Percentiles rank a stretch among this genome's conserved stretches.
These are phyloP conservation scores for Rhyacophila brunnea DNA, from an alignment of 1,140 invertebrate genomes.

Conservation along the genomic window DNA sequence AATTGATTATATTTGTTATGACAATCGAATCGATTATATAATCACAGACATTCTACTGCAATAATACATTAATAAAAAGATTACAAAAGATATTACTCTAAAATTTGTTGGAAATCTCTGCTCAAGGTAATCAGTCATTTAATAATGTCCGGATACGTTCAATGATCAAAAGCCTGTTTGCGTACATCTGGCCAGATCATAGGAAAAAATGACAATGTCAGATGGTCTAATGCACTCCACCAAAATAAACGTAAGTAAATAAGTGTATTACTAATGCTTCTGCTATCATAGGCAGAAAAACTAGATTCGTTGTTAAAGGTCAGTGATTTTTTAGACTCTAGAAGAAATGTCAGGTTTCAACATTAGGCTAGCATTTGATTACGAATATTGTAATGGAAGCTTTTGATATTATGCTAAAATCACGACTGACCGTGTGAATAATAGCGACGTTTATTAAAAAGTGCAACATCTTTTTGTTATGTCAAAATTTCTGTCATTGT, in stretches of 20 bases:
- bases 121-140: background rate
- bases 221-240: slow-evolving; percentile 14
- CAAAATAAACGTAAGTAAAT: slow-evolving; percentile 4
- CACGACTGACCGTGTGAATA: slow-evolving; percentile 1
- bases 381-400: slow-evolving; percentile 17
- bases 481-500: background rate
- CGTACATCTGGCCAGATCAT: background rate
- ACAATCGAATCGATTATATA: too few species aligned
- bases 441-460: background rate
- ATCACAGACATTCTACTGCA: too few species aligned
- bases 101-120: too few species aligned
- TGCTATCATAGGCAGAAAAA: slow-evolving; percentile 25
- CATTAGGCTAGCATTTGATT: slow-evolving; percentile 31
- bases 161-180: background rate
- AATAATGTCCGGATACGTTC: background rate
- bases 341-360: slow-evolving; percentile 35
- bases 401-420: background rate
- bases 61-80: too few species aligned
- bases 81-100: too few species aligned
- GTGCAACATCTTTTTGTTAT: background rate
- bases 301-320: slow-evolving; percentile 30
- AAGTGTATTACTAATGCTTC: slow-evolving; percentile 29
- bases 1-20: too few species aligned
- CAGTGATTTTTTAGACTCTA: slow-evolving; percentile 22
- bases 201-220: background rate